These are phyloP conservation scores for Bostrychus sinensis DNA, from an alignment of 2,113 vertebrate species.

Conservation along the genomic window DNA sequence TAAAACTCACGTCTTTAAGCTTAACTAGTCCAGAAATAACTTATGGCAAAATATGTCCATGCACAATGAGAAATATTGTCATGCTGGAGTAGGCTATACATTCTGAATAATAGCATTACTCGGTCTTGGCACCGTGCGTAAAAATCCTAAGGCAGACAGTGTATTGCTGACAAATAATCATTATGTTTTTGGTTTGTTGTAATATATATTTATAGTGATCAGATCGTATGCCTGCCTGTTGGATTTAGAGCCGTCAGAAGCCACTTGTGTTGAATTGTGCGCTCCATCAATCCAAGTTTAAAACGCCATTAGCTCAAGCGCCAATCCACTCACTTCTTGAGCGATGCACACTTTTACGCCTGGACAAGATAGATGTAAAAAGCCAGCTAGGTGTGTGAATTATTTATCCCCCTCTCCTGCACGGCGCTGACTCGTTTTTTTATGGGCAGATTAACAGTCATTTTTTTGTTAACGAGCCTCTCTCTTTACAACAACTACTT, in stretches of 20 bases:
- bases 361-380: constrained; percentile 25
- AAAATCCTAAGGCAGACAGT: constrained; percentile 45
- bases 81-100: background rate
- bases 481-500: constrained; percentile 78
- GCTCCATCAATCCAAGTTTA: constrained; percentile 39
- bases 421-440: constrained; percentile 58
- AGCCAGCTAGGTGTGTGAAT: constrained; percentile 41
- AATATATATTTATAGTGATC: constrained; percentile 6
- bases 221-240: constrained; percentile 8
- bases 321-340: constrained; percentile 12
- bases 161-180: constrained; percentile 53
- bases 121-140: constrained; percentile 31
- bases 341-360: constrained; percentile 6
- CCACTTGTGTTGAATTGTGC: constrained; percentile 9
- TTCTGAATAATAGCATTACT: constrained; percentile 29
- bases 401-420: constrained; percentile 35
- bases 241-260: background rate
- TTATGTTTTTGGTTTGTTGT: constrained; percentile 9
- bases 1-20: too few relatives aligned
- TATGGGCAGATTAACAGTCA: constrained; percentile 76
- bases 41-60: too few relatives aligned
- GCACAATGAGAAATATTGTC: background rate
- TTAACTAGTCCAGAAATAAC: too few relatives aligned
- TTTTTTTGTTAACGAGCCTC: constrained; percentile 78
- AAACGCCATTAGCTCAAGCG: constrained; percentile 28